Base-by-base conservation (phyloP, 92 coral and sea anemone genomes). In the Zoanthus gigantus region DNA sequence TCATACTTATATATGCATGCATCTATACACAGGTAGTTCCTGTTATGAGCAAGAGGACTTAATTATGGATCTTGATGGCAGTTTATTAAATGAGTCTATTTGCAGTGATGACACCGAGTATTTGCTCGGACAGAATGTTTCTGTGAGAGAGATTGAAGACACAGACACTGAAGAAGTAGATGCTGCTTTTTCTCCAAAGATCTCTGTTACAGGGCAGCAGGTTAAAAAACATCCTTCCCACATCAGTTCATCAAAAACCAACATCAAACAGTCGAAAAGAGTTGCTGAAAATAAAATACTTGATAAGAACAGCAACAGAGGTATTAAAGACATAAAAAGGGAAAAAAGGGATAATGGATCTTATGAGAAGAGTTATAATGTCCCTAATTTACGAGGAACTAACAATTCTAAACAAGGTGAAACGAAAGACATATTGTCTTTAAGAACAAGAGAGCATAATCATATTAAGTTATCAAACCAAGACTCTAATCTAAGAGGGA, bases 21-120 rank as follows among this genome's bases (percentile, higher is more conserved):
- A 23, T 23, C 23, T 23, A 23, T 23, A 23, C 72, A 23, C 74
- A 81, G 66, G 47, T 42, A 30, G 6, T 81, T 11, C 1, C 44
- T 23, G 23, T 81, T 46, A 23, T 46, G 42, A 1, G 12, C 9
- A 7, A 50, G 56, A 16, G 18, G 18, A 17, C 47, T 6, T 18
- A 67, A 67, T 72, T 48, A 95, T 95, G 98, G 96, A 95, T 81
- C 87, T 75, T 15, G 93, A 95, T 60, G 86, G 82, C 76, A 95
- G 94, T 85, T 68, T 85, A 13, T 86, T 90, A 68, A 93, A 96
- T 2, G 95, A 91, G 46, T 95, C 98, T 48, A 85, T 95, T 30
- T 94, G 99, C 78, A 97, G 99, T 74, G 99, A 97, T 61, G 98
- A 97, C 82, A 97, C 99, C 0, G 99, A 95, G 65, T 93, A 92